A percentile compares a stretch with the other conserved stretches of the same genome.
phyloP scores from a whole-genome alignment of 2,888 invertebrate genomes.

The Luffia ferchaultella region DNA sequence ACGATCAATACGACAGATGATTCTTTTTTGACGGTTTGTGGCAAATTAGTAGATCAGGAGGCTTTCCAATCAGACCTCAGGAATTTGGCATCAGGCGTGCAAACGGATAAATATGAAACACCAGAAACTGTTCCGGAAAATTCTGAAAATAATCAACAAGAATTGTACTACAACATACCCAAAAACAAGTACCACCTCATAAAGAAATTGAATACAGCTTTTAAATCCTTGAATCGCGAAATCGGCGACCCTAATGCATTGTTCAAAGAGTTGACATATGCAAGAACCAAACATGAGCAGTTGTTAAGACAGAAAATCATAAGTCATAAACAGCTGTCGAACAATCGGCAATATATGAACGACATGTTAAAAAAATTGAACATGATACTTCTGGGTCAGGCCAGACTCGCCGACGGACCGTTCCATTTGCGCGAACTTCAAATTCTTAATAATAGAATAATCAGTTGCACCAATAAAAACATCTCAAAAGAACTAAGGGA shows the following conservation, averaged over 20 bases:
- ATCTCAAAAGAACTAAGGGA: conserved; percentile 44
- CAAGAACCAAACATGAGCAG: conserved; percentile 49
- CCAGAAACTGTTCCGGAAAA: conserved; percentile 12
- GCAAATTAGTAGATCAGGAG: conserved; percentile 54
- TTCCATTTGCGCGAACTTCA: conserved; percentile 48
- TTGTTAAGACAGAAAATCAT: conserved; percentile 37
- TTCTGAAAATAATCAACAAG: conserved; percentile 4
- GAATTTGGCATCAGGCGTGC: conserved; percentile 30
- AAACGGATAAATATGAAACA: neutral
- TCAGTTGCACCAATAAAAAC: conserved; percentile 28
- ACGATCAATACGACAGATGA: conserved; percentile 36
- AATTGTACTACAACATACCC: conserved; percentile 28
- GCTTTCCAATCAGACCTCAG: conserved; percentile 55
- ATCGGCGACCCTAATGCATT: conserved; percentile 58
- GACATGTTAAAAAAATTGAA: conserved; percentile 55
- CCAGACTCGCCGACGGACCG: conserved; percentile 60
- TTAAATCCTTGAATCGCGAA: conserved; percentile 43
- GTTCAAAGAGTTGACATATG: conserved; percentile 42
- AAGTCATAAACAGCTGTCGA: conserved; percentile 30
- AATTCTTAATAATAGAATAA: conserved; percentile 34
- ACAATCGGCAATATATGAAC: conserved; percentile 45
- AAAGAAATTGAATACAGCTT: conserved; percentile 32
- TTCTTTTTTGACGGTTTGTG: conserved; percentile 52
- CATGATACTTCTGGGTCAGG: conserved; percentile 68
- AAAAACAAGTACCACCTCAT: conserved; percentile 36